Evolutionary conservation across 92 coral and sea anemone species (phyloP), one percentile per base, ranked within the genome.

Genomic region (Ricordea florida): DNA sequence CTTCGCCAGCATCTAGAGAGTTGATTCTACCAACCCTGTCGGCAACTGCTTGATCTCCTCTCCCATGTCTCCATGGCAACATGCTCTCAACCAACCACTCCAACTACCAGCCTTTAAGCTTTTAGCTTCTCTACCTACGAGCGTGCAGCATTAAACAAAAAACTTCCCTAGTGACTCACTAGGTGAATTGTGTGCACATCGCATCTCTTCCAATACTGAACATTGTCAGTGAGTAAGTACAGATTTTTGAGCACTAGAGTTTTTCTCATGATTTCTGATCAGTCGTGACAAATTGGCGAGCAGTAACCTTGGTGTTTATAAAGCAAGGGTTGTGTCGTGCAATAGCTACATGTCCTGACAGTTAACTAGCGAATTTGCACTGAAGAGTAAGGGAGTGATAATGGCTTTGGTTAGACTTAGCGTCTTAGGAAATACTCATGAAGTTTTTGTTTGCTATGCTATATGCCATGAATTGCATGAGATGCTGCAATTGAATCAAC

Each of bases 181-280:
- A 62, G 41, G 45, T 58, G 79, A 59, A 49, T 77, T 43, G 61
- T 78, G 28, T 55, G 37, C 68, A 35, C 76, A 66, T 66, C 53
- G 29, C 78, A 26, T 22, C 80, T 43, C 69, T 46, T 58, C 60
- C 34, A 47, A 57, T 47, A 58, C 69, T 61, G 57, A 22, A n/a
- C n/a, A 8, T 37, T 48, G 18, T 34, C 70, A 58, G 80, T 87
- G 97, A 83, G 97, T 91, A 91, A 91, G 97, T 91, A 91, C 93
- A 55, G 57, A 62, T 51, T 59, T 82, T 47, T 57, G 83, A 65
- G 72, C 77, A 62, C 73, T 81, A 80, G 82, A 60, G 65, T 82
- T 51, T 57, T 46, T 24, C 35, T 85, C 63, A 66, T 55, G n/a
- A n/a, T n/a, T n/a, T n/a, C n/a, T n/a, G n/a, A n/a, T n/a, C n/a